Base-by-base conservation (phyloP, 2,888 invertebrate species). In the Tineola bisselliella region DNA sequence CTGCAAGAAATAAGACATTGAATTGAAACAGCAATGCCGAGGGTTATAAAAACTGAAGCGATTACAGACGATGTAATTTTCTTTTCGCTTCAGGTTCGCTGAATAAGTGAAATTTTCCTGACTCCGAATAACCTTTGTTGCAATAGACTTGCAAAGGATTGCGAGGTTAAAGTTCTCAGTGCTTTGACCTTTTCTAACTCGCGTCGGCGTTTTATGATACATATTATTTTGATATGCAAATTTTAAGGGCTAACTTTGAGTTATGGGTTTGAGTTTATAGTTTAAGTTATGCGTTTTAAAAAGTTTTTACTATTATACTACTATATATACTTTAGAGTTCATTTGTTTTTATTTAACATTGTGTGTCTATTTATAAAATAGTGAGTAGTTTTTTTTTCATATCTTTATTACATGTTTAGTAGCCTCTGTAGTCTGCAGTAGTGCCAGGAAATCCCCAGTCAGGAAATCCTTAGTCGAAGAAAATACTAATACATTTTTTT, bases 101-200 rank as follows among this genome's bases (percentile, higher is more conserved):
- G 48, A 48, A 48, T 48, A 48, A 48, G 15, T 48, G 17, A 48
- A 54, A 54, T 54, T 54, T 54, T 54, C 54, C 12, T 25, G 54
- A 54, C 54, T 17, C 54, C 25, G 54, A 54, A 54, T 54, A 25
- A 54, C 54, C 54, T 54, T 54, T 15, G 19, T 25, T 54, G 54
- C 54, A 54, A 13, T 25, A 54, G 54, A 54, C 54, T 18, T 25
- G 25, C 54, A 25, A 25, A 54, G 54, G n/a, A 17, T 48, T 48
- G 19, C 25, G 54, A 25, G 54, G 54, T 54, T 18, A 54, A 54
- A 54, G 54, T 25, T 18, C 54, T 54, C 54, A 54, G 54, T 13
- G 54, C 54, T 54, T 54, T 25, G 54, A 54, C 54, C 54, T 54
- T 54, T 54, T 54, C 54, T 19, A 48, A 54, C 54, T 13, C 25